Conservation (phyloP, 2,797 vertebrate genomes). For the Peromyscus melanophrys region DNA sequence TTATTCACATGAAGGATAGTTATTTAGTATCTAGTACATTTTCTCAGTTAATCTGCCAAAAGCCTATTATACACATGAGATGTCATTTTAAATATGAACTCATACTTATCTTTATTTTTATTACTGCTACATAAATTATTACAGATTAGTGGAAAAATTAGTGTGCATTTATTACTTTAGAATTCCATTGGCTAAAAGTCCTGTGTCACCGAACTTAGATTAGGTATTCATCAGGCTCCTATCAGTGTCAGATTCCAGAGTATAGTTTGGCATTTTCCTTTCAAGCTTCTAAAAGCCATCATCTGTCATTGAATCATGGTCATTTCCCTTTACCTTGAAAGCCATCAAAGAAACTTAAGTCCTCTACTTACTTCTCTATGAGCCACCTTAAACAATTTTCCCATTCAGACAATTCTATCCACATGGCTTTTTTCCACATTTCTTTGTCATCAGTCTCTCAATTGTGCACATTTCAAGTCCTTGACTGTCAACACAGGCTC, state of each 20-base stretch:
- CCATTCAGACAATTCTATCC: not conserved
- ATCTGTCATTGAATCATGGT: not conserved
- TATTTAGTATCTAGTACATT: not conserved
- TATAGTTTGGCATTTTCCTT: not conserved
- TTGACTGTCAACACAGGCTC: not conserved
- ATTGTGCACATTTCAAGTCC: not conserved
- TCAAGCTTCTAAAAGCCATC: not conserved
- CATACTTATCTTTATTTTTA: not conserved
- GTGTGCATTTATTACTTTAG: not conserved
- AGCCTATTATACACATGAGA: not conserved
- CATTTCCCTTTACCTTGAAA: not conserved
- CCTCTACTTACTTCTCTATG: not conserved
- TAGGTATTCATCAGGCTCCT: not conserved
- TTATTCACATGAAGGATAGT: not conserved
- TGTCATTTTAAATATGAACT: not conserved
- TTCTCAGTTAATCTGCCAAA: not conserved
- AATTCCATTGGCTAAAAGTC: not conserved
- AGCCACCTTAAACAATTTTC: not conserved
- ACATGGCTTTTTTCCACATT: no score
- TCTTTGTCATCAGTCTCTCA: not conserved
- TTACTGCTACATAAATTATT: not conserved
- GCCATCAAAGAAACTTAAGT: rapidly evolving
- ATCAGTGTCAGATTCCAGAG: not conserved
- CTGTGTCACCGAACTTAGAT: not conserved
- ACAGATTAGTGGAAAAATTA: not conserved